Conservation (phyloP, 2,113 vertebrate genomes). For the Caracal caracal region DNA sequence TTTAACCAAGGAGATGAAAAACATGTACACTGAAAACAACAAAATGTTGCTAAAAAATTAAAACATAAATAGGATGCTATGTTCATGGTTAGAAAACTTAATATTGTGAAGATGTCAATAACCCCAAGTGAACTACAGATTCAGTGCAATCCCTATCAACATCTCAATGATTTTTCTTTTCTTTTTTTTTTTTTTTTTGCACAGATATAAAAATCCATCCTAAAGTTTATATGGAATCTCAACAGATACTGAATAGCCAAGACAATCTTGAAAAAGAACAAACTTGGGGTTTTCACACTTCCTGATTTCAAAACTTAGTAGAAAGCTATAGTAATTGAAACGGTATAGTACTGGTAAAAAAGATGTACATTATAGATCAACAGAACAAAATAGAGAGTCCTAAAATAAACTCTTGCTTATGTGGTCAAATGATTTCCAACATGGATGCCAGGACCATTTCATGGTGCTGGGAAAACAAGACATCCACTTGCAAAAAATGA, state of each 20-base stretch:
- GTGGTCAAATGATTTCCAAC: background rate
- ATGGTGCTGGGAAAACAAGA: background rate
- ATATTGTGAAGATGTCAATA: background rate
- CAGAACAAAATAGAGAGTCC: background rate
- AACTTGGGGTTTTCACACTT: background rate
- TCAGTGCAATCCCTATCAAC: background rate
- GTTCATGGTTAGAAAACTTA: background rate
- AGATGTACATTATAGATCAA: background rate
- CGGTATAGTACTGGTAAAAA: background rate
- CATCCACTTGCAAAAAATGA: background rate
- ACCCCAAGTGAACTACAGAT: background rate
- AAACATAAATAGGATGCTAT: background rate
- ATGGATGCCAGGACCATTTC: background rate
- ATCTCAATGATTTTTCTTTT: background rate
- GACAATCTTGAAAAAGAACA: background rate
- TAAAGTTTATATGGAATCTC: background rate
- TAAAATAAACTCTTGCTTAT: background rate
- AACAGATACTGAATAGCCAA: background rate
- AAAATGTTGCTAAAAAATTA: constrained; percentile 4
- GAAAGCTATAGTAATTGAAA: background rate
- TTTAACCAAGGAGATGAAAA: background rate
- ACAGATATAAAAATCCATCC: background rate
- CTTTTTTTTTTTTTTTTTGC: background rate
- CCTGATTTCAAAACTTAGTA: background rate
- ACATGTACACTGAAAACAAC: background rate